Conservation (phyloP, 37 sponge, comb jelly and placozoan species). For the Theonella swinhoei region DNA sequence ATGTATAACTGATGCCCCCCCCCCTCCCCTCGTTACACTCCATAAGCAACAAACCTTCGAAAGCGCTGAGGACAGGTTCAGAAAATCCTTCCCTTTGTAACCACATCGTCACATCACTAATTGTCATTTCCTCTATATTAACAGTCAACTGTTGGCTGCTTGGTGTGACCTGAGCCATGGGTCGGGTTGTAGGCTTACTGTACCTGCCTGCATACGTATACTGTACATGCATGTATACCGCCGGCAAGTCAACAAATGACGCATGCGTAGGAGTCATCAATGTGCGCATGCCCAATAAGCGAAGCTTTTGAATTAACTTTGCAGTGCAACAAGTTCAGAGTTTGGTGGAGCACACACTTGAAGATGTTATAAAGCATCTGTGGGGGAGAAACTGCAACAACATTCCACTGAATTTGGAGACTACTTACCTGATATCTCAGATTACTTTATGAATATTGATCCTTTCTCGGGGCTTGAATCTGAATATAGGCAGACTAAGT, state of each 20-base stretch:
- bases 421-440: background rate
- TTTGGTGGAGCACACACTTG: no score
- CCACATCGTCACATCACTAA: background rate
- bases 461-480: background rate
- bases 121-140: background rate
- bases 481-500: background rate
- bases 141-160: background rate
- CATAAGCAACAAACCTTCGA: no score
- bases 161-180: background rate
- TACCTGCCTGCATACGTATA: background rate
- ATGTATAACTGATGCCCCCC: no score
- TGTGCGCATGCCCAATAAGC: no score
- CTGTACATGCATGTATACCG: no score
- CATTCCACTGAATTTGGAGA: background rate
- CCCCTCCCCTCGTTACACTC: no score
- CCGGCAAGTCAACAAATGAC: no score
- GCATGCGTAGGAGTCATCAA: no score
- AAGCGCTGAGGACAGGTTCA: background rate
- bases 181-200: background rate
- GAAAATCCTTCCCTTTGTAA: background rate
- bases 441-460: background rate
- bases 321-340: background rate
- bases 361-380: no score
- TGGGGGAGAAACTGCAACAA: no score
- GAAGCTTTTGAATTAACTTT: slow-evolving; percentile 22